These are phyloP conservation scores for Corvus hawaiiensis DNA, from an alignment of 2,113 vertebrate species.

Conservation along the genomic window DNA sequence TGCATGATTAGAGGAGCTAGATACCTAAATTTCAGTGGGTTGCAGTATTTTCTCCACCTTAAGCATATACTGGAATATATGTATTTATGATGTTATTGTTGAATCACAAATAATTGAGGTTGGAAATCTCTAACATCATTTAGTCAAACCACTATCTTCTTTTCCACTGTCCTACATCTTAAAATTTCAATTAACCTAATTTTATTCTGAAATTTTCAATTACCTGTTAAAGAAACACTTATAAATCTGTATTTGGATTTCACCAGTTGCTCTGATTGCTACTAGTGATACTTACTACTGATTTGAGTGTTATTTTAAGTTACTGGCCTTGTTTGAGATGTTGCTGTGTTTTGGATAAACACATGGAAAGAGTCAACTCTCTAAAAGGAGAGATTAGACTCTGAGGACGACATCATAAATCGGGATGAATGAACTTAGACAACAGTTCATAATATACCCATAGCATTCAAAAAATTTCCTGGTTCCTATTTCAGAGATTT, in stretches of 20 bases:
- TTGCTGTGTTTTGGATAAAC: neutral
- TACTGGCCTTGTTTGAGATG: neutral
- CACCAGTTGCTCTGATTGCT: neutral
- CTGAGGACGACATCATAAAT: neutral
- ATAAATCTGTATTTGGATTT: neutral
- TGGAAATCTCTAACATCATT: neutral
- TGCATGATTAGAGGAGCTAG: neutral
- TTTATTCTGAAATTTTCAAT: neutral
- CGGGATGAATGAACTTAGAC: neutral
- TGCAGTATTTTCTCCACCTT: neutral
- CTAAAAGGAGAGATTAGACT: neutral
- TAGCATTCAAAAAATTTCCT: neutral
- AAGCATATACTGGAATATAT: fast-evolving
- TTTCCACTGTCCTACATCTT: neutral
- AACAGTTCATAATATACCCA: neutral
- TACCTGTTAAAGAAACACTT: neutral
- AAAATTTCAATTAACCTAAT: neutral
- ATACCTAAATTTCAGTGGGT: neutral
- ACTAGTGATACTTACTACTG: neutral
- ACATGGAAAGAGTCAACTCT: neutral
- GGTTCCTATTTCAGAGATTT: neutral
- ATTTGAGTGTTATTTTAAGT: neutral
- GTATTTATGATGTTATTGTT: neutral
- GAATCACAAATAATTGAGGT: neutral
- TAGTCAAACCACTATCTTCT: neutral